Evolutionary conservation across 2,888 invertebrate genomes (phyloP).

Genomic region (Drosophila vallismaia): DNA sequence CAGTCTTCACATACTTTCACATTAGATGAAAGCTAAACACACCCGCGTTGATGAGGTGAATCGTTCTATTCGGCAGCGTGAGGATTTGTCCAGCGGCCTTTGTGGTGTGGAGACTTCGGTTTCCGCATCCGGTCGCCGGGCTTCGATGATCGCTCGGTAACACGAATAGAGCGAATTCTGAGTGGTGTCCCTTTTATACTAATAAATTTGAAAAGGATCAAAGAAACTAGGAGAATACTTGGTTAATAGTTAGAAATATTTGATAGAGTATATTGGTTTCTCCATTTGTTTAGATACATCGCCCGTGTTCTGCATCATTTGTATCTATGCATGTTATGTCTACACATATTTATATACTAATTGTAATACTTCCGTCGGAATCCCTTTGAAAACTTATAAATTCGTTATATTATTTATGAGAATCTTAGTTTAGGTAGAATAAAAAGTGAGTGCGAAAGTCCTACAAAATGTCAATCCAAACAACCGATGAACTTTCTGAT

Average conservation of each 20-base stretch:
- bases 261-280: too few species aligned
- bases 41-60: constrained; percentile 86
- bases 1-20: constrained; percentile 86
- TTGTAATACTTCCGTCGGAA: too few species aligned
- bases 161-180: constrained; percentile 74
- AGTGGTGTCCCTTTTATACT: constrained; percentile 60
- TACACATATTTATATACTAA: too few species aligned
- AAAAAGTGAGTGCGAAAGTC: background rate
- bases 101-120: constrained; percentile 23
- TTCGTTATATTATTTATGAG: background rate
- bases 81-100: constrained; percentile 76
- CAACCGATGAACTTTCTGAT: background rate
- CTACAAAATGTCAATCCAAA: background rate
- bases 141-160: constrained; percentile 79
- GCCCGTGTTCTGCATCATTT: background rate
- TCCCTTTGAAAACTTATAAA: background rate
- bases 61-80: constrained; percentile 85
- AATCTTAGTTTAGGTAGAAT: too few species aligned
- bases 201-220: constrained; percentile 47
- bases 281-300: background rate
- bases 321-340: background rate
- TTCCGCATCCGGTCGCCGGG: constrained; percentile 24
- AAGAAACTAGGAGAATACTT: too few species aligned
- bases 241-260: too few species aligned
- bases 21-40: constrained; percentile 84